These are phyloP conservation scores for Syrphus vitripennis DNA, from an alignment of 2,888 invertebrate genomes.

Conservation along the genomic window DNA sequence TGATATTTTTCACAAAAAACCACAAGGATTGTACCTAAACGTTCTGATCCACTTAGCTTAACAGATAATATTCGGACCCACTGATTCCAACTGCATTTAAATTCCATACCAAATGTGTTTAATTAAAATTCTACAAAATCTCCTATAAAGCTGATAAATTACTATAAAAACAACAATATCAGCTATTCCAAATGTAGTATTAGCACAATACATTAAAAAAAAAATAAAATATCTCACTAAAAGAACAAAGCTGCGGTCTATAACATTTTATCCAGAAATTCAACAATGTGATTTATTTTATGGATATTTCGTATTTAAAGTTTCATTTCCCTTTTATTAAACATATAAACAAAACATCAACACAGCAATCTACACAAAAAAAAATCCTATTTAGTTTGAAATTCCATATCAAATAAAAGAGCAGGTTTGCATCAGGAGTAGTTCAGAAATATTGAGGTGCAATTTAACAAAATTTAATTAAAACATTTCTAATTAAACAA, in stretches of 20 bases:
- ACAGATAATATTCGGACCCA: background rate
- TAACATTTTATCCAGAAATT: constrained; percentile 26
- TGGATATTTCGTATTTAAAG: constrained; percentile 27
- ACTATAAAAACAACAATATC: constrained; percentile 41
- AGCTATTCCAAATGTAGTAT: constrained; percentile 43
- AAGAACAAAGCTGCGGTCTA: background rate
- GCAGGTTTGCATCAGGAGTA: background rate
- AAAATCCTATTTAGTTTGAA: constrained; percentile 14
- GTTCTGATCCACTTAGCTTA: too few species aligned
- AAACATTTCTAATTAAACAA: constrained; percentile 63
- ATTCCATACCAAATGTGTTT: constrained; percentile 11
- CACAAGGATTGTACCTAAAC: too few species aligned
- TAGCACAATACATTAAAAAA: constrained; percentile 44
- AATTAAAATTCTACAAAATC: constrained; percentile 57
- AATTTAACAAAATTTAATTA: constrained; percentile 69
- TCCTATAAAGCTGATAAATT: constrained; percentile 20
- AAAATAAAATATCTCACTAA: background rate
- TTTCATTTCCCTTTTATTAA: background rate
- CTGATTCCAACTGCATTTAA: background rate
- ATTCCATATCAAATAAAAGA: constrained; percentile 11
- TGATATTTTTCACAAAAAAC: too few species aligned
- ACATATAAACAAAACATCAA: background rate
- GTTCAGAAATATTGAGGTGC: constrained; percentile 6
- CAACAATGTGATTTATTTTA: constrained; percentile 64
- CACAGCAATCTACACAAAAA: background rate